Evolutionary conservation across 92 coral and sea anemone species (phyloP).

Genomic region (Porites rus): DNA sequence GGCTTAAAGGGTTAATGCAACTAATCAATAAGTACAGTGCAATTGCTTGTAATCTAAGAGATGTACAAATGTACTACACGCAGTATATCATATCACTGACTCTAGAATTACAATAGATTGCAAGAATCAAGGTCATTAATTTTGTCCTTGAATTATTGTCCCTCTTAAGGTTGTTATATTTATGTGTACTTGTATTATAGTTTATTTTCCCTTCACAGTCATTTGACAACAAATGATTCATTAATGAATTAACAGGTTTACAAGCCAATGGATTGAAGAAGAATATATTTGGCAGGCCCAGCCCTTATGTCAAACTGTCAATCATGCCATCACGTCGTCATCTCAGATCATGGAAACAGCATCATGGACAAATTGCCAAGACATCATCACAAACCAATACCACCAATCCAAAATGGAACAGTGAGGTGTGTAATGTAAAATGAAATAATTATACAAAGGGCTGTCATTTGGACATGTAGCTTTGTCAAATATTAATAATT

Average conservation of each 20-base stretch:
- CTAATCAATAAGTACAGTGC: too few relatives aligned
- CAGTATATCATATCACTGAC: too few relatives aligned
- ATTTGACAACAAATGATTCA: too few relatives aligned
- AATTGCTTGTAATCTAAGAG: too few relatives aligned
- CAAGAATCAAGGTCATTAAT: too few relatives aligned
- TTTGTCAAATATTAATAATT: neutral
- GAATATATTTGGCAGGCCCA: slow-evolving; percentile 95
- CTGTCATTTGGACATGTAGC: neutral
- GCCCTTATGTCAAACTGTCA: slow-evolving; percentile 95
- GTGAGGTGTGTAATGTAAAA: slow-evolving; percentile 72
- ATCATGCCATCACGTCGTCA: slow-evolving; percentile 94
- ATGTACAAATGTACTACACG: too few relatives aligned
- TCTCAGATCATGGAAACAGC: slow-evolving; percentile 93
- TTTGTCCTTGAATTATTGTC: neutral
- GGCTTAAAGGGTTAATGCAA: too few relatives aligned
- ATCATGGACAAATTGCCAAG: slow-evolving; percentile 97
- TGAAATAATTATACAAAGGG: neutral
- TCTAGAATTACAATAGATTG: neutral
- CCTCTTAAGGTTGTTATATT: too few relatives aligned
- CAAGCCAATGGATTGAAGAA: slow-evolving; percentile 91
- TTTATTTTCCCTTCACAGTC: too few relatives aligned
- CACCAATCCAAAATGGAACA: slow-evolving; percentile 90
- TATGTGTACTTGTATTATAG: too few relatives aligned
- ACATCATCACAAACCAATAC: slow-evolving; percentile 90
- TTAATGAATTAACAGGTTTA: slow-evolving; percentile 55